These are phyloP conservation scores for Rosalia funebris DNA, from an alignment of 2,888 invertebrate genomes.

Conservation along the genomic window DNA sequence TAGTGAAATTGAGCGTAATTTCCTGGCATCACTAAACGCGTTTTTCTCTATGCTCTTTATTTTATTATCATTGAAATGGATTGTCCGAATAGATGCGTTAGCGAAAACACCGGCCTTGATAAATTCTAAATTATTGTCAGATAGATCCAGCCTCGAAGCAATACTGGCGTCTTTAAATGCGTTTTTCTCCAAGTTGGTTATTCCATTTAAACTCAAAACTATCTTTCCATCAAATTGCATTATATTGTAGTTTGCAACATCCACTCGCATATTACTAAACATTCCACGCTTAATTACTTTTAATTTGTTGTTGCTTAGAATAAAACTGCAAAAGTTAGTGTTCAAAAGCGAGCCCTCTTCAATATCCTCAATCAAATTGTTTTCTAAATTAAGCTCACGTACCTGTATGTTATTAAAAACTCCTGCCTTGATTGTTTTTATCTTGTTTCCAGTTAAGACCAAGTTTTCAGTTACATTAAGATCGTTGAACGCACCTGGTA, in stretches of 20 bases:
- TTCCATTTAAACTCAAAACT: not conserved
- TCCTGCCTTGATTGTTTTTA: not conserved
- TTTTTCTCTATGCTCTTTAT: conserved; percentile 4
- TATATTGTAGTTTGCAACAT: not conserved
- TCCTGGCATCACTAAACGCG: not conserved
- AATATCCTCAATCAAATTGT: conserved; percentile 1
- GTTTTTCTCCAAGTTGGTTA: not conserved
- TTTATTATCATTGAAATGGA: conserved; percentile 2
- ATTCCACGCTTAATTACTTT: not conserved
- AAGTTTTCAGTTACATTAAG: not conserved
- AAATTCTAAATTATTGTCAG: not conserved
- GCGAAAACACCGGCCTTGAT: not conserved
- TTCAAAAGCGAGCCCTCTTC: conserved; percentile 4
- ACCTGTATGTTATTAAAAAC: conserved; percentile 1
- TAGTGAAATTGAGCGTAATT: not conserved
- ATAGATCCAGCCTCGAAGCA: not conserved
- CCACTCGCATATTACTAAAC: not conserved
- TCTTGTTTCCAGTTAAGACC: not conserved
- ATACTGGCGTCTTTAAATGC: not conserved
- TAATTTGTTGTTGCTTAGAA: conserved; percentile 1
- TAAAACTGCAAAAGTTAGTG: not conserved
- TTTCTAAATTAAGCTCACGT: not conserved
- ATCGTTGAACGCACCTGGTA: not conserved
- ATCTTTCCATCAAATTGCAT: not conserved
- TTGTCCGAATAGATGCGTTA: not conserved